Evolutionary conservation across 2,888 invertebrate species (phyloP).

Genomic region (Shargacucullia verbasci): DNA sequence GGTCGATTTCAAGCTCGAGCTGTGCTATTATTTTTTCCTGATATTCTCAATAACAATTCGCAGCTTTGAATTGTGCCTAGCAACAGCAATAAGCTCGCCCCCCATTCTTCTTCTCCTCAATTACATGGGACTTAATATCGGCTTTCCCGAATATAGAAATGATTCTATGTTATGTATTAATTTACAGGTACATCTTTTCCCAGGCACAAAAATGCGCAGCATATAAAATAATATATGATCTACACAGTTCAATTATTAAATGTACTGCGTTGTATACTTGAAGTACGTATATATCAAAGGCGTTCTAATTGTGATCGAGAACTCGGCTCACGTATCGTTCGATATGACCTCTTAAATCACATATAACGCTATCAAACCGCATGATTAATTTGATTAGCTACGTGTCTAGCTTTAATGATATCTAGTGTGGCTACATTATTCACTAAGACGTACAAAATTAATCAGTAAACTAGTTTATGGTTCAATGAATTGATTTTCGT

Average conservation of each 20-base stretch:
- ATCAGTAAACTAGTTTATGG: conserved; percentile 48
- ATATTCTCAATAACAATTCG: too few relatives aligned
- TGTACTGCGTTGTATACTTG: not conserved
- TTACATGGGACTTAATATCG: too few relatives aligned
- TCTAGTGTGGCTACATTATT: conserved; percentile 55
- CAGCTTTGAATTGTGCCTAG: too few relatives aligned
- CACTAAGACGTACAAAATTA: conserved; percentile 55
- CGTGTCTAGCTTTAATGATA: conserved; percentile 67
- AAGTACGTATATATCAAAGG: conserved; percentile 40
- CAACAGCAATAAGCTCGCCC: too few relatives aligned
- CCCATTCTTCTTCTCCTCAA: too few relatives aligned
- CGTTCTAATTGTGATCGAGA: conserved; percentile 60
- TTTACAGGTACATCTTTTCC: too few relatives aligned
- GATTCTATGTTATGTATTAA: too few relatives aligned
- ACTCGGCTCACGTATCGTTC: conserved; percentile 67
- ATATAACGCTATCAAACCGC: conserved; percentile 74
- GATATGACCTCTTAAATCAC: conserved; percentile 76
- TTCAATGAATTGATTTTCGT: conserved; percentile 41
- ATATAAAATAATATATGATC: not conserved
- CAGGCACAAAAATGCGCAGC: too few relatives aligned
- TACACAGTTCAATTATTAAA: conserved; percentile 1
- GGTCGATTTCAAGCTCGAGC: too few relatives aligned
- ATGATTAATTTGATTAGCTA: conserved; percentile 77
- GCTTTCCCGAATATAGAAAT: too few relatives aligned
- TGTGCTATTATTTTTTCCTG: too few relatives aligned